Evolutionary conservation across 2,797 vertebrate species (phyloP).

Genomic region (Acestrorhynchus altus): DNA sequence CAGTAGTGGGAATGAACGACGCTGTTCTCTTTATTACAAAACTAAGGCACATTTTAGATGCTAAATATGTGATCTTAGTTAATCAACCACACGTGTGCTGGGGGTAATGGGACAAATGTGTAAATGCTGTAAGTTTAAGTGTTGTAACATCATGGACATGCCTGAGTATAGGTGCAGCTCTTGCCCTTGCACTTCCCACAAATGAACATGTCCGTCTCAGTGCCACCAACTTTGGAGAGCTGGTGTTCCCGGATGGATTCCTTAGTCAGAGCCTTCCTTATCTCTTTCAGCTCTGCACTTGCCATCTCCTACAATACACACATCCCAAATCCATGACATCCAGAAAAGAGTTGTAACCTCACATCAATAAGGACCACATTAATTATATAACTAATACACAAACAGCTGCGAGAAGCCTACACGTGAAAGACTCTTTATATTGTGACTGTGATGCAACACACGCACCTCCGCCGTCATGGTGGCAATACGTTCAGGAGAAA

Average conservation of each 20-base stretch:
- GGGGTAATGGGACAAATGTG: no score
- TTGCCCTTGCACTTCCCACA: constrained; percentile 93
- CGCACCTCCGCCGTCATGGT: constrained; percentile 89
- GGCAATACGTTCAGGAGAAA: constrained; percentile 86
- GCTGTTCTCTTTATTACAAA: no score
- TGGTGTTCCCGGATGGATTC: constrained; percentile 97
- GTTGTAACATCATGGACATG: constrained; percentile 48
- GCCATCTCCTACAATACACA: constrained; percentile 89
- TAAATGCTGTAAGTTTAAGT: neutral
- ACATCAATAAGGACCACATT: no score
- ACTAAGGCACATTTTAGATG: no score
- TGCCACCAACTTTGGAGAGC: constrained; percentile 92
- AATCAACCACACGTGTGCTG: no score
- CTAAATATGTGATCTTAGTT: no score
- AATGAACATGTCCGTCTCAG: constrained; percentile 92
- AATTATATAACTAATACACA: no score
- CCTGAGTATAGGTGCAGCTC: constrained; percentile 95
- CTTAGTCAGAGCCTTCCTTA: constrained; percentile 93
- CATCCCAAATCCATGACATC: neutral
- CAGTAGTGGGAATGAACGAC: no score
- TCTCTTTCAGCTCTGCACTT: constrained; percentile 94
- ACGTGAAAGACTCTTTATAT: no score
- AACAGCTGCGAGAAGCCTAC: no score
- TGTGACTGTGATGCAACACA: neutral
- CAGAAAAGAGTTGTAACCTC: no score